A percentile compares a stretch with the other conserved stretches of the same genome.
These are phyloP conservation scores for Coregonus ussuriensis DNA, from an alignment of 2,797 vertebrate species.

Conservation along the genomic window DNA sequence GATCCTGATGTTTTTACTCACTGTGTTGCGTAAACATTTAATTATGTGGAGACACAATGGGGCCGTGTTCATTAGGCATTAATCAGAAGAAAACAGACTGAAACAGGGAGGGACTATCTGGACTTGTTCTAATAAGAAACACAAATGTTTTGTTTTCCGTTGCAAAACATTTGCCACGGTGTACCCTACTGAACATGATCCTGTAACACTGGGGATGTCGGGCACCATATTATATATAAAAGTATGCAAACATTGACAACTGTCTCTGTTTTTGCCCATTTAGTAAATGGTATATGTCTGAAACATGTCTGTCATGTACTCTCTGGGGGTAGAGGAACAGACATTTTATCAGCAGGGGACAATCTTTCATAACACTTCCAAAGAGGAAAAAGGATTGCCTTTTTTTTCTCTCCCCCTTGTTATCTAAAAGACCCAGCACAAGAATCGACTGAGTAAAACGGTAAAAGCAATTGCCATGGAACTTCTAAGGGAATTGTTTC, in stretches of 20 bases:
- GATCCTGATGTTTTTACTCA: not conserved
- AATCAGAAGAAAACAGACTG: not conserved
- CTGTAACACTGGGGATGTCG: not conserved
- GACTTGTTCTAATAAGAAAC: not conserved
- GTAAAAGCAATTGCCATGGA: slow-evolving; percentile 45
- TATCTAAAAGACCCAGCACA: slow-evolving; percentile 30
- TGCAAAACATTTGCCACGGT: not conserved
- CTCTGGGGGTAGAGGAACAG: slow-evolving; percentile 39
- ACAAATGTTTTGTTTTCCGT: not conserved
- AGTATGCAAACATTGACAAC: slow-evolving; percentile 21
- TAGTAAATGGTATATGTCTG: slow-evolving; percentile 29
- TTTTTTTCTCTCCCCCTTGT: slow-evolving; percentile 33
- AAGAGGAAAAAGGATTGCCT: slow-evolving; percentile 31
- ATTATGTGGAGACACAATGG: not conserved
- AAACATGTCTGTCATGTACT: slow-evolving; percentile 26
- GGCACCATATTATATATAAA: not conserved
- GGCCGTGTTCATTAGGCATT: not conserved
- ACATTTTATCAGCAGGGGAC: slow-evolving; percentile 47
- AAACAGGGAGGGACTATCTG: not conserved
- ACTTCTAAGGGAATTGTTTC: slow-evolving; percentile 46
- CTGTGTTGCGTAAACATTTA: not conserved
- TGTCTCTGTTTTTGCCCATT: slow-evolving; percentile 15
- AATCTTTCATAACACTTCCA: slow-evolving; percentile 40
- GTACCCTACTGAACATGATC: not conserved
- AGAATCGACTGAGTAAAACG: slow-evolving; percentile 42